Percentiles rank a stretch among this genome's conserved stretches.
These are phyloP conservation scores for Cartodere bifasciata DNA, from an alignment of 2,888 invertebrate genomes.

Conservation along the genomic window DNA sequence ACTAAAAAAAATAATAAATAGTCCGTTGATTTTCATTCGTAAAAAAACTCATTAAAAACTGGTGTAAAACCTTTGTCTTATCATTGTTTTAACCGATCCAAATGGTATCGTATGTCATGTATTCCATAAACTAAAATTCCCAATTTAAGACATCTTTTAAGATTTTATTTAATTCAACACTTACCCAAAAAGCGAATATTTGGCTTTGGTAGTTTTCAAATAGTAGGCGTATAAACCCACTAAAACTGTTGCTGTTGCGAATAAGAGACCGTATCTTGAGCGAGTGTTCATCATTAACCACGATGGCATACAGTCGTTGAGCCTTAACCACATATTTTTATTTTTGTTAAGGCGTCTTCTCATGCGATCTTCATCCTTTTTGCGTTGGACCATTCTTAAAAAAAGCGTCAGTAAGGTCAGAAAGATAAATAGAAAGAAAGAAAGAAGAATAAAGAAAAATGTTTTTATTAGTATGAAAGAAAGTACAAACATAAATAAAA, in stretches of 20 bases:
- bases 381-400: conserved; percentile 45
- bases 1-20: too few species aligned
- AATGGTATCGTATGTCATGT: conserved; percentile 27
- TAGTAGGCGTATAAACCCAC: conserved; percentile 47
- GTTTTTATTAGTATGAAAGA: conserved; percentile 6
- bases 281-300: conserved; percentile 35
- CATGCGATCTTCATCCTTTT: conserved; percentile 43
- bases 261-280: conserved; percentile 34
- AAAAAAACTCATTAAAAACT: conserved; percentile 20
- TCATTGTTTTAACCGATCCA: conserved; percentile 23
- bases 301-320: conserved; percentile 30
- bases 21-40: too few species aligned
- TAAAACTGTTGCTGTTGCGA: conserved; percentile 44
- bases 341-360: conserved; percentile 34
- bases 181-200: conserved; percentile 27
- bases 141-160: conserved; percentile 2
- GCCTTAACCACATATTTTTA: conserved; percentile 26
- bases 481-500: conserved; percentile 10
- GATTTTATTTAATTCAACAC: conserved; percentile 9
- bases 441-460: conserved; percentile 1
- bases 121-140: conserved; percentile 25
- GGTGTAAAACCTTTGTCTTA: conserved; percentile 26
- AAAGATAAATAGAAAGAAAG: too few species aligned
- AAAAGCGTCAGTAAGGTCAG: conserved; percentile 14
- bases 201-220: conserved; percentile 34